Conservation (phyloP, 1,140 invertebrate genomes). For the Melitaea cinxia region DNA sequence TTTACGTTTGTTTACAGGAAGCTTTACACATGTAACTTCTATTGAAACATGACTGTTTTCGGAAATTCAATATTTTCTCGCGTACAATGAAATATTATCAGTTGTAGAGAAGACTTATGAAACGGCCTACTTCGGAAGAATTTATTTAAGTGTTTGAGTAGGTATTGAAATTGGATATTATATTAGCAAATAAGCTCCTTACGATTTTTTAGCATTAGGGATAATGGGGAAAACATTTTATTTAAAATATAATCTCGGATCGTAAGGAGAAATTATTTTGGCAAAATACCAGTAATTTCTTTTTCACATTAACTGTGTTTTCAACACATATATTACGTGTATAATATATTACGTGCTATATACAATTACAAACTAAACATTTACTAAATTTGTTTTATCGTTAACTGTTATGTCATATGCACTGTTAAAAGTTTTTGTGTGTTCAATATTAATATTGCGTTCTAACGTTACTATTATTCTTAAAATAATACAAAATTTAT, state of each 20-base stretch:
- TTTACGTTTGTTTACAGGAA: conserved; percentile 15
- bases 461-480: no score
- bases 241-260: conserved; percentile 10
- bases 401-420: no score
- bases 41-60: conserved; percentile 31
- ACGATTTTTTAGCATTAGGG: conserved; percentile 27
- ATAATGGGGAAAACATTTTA: conserved; percentile 23
- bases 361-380: no score
- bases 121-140: conserved; percentile 49
- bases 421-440: no score
- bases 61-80: conserved; percentile 56
- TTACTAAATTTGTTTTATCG: no score
- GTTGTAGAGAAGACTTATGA: conserved; percentile 64
- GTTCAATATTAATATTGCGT: no score
- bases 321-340: no score
- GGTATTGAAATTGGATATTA: conserved; percentile 52
- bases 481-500: no score
- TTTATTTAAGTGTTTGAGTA: conserved; percentile 50
- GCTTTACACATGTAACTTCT: conserved; percentile 25
- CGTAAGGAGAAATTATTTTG: conserved; percentile 9
- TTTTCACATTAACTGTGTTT: no score
- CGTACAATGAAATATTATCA: conserved; percentile 58
- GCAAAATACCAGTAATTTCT: no score
- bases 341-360: no score
- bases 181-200: conserved; percentile 36